Base-by-base conservation (phyloP, 1,140 invertebrate genomes). In the Zaprionus vittiger region DNA sequence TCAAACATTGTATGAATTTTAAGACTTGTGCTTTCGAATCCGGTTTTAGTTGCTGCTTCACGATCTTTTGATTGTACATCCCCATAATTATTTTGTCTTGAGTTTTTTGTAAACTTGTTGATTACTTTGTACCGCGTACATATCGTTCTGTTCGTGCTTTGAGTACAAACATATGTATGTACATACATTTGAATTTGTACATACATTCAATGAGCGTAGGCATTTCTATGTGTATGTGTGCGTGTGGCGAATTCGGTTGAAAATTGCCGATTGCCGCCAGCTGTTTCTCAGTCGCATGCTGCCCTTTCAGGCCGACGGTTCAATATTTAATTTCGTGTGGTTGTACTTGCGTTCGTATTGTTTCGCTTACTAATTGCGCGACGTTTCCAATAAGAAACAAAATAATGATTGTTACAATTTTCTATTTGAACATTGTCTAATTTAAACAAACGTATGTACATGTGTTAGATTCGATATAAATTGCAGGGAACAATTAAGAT, bases 251-350 rank as follows among this genome's bases (percentile, higher is more conserved):
- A 66, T 76, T 82, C 59, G 54, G 49, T 61, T 67, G 55, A 78
- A 52, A 73, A 71, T 64, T 78, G 59, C 60, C 65, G 70, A 80
- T 73, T 69, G 73, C 62, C 59, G 81, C 59, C 81, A 80, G 61
- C 72, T 67, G 82, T 56, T 65, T 69, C 67, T 77, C 67, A 86
- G 83, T 86, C 79, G 77, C 60, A 71, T 67, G 65, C 54, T 80
- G 77, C 84, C 77, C 83, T 86, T 80, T 57, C 67, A 60, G 70
- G 54, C 71, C 59, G 57, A 77, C 85, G 71, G 80, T 83, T 83
- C 70, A 15, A 80, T 75, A 75, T 66, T 70, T 70, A 7, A 12
- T 22, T 12, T 49, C 20, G 47, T 28, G 28, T n/a, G 22, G 4
- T 20, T 20, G 67, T 59, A 20, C 31, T 52, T 37, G 28, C 20